Base-by-base conservation (phyloP, 2,888 invertebrate species). In the Rhingia campestris region DNA sequence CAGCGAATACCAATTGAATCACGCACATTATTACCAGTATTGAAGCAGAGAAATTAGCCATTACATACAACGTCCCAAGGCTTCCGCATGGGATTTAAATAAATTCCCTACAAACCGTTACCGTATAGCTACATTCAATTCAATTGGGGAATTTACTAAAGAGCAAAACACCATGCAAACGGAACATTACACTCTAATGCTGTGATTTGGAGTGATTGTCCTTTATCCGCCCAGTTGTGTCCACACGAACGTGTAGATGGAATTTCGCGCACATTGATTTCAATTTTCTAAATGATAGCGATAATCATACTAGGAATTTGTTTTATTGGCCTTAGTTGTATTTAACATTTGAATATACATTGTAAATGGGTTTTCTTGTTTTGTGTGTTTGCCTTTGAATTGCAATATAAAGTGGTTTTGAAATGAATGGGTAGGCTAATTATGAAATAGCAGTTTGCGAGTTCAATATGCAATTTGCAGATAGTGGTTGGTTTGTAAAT, bases 201-300 rank as follows among this genome's bases (percentile, higher is more conserved):
- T 12, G 54, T 54, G 63, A 64, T 74, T 56, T 10, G 33, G 10
- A 47, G 33, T 22, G 9, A 66, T 35, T 58, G 9, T 64, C 12
- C 49, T 6, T 41, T 56, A 32, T 47, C 47, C 39, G 53, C 45
- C 14, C 63, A 63, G 33, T 0, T 54, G 14, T 45, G 9, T 22
- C 0, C 10, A 63, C 53, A 53, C 30, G 14, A 39, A 47, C 58
- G n/a, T 37, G 6, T 49, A 33, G 22, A 14, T 45, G 41, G 33
- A 54, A 41, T 61, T 56, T 47, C 45, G 45, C n/a, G 56, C n/a
- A 33, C 12, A 64, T 64, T 56, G 54, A 54, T 51, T 14, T 70
- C 14, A 41, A 51, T 51, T 70, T 70, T 14, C 12, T 1, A 51
- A 70, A 67, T 22, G 22, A 59, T 32, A 59, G 37, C 6, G 58